Base-by-base conservation (phyloP, 37 sponge, comb jelly and placozoan species). In the Chondrosia reniformis region DNA sequence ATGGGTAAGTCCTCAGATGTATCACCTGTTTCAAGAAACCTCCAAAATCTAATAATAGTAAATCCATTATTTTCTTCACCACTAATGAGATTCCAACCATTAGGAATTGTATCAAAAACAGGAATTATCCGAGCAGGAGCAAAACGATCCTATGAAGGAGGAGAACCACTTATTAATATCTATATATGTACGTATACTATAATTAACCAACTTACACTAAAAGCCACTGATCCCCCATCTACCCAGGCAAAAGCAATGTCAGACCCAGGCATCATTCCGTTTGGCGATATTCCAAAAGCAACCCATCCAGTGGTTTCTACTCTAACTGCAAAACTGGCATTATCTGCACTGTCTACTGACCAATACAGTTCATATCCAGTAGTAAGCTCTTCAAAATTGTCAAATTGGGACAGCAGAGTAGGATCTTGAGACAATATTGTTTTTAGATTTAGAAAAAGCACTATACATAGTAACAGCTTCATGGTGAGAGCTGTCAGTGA, bases 321-420 rank as follows among this genome's bases (percentile, higher is more conserved):
- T 15, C 33, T 33, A 9, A 76, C 37, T 25, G 32, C 45, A 55
- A 76, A 69, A 2, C 2, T 7, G 42, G 42, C 42, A 7, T 8
- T 69, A 39, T 59, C 17, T 30, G 42, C 15, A 39, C 12, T 7
- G 42, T 15, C 42, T 8, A 31, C 32, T 3, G 1, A 22, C 72
- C 72, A 69, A 4, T 69, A 34, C 43, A 69, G 72, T n/a, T 69
- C 72, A 7, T 69, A 69, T n/a, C n/a, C n/a, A n/a, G n/a, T n/a
- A n/a, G n/a, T n/a, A n/a, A n/a, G n/a, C n/a, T n/a, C n/a, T n/a
- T n/a, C n/a, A n/a, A n/a, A n/a, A n/a, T n/a, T n/a, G n/a, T n/a
- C n/a, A n/a, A n/a, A n/a, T n/a, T n/a, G n/a, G n/a, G n/a, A n/a
- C n/a, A n/a, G n/a, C n/a, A n/a, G n/a, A n/a, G n/a, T n/a, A n/a